A percentile compares a stretch with the other conserved stretches of the same genome.
These are phyloP conservation scores for Meandrina meandrites DNA, from an alignment of 92 coral and sea anemone genomes.

Conservation along the genomic window DNA sequence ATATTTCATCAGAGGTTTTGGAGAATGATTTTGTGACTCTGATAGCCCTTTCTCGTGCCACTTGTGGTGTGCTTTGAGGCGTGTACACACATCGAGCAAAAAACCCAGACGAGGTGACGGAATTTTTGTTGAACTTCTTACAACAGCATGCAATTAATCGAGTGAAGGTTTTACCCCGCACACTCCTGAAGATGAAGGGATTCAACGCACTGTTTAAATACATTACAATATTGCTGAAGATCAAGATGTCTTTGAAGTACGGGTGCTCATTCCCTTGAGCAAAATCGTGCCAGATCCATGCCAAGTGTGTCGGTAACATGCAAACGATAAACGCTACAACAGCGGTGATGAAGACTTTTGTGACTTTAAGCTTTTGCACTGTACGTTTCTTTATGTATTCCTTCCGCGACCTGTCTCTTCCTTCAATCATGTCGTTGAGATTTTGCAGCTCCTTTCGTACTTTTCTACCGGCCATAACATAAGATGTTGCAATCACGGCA, in stretches of 20 bases:
- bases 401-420: conserved; percentile 14
- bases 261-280: conserved; percentile 40
- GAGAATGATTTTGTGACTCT: neutral
- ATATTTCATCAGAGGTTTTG: neutral
- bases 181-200: conserved; percentile 72
- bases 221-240: conserved; percentile 53
- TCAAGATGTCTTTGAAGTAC: conserved; percentile 49
- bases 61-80: neutral
- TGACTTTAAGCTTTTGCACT: conserved; percentile 49
- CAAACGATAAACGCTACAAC: conserved; percentile 71
- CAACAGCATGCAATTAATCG: conserved; percentile 27
- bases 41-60: conserved; percentile 12
- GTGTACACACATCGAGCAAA: neutral
- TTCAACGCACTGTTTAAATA: conserved; percentile 70
- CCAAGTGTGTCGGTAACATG: conserved; percentile 67
- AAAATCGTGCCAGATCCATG: conserved; percentile 73
- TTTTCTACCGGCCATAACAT: conserved; percentile 77
- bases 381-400: conserved; percentile 41
- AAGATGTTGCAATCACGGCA: conserved; percentile 70
- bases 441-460: conserved; percentile 37
- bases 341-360: conserved; percentile 64
- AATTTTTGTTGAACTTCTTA: neutral
- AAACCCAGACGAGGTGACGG: neutral
- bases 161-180: conserved; percentile 18
- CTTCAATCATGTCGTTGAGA: conserved; percentile 20